phyloP scores from a whole-genome alignment of 2,797 vertebrate genomes.

The Synanceia verrucosa region DNA sequence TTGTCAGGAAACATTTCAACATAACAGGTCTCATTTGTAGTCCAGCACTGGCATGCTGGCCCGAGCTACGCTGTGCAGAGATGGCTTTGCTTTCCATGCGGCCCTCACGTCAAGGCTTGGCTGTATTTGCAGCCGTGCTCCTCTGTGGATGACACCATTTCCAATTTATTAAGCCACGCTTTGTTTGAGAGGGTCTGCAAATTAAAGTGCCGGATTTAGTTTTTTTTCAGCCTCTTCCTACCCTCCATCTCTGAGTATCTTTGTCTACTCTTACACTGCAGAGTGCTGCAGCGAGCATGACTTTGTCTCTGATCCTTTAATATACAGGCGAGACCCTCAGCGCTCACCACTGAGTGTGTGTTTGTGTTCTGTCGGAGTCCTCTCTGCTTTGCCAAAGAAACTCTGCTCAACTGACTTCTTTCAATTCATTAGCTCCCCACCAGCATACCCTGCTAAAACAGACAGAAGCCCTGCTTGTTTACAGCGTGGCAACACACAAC shows the following conservation, averaged over 20 bases:
- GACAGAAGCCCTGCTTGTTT: constrained; percentile 32
- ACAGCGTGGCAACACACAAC: constrained; percentile 38
- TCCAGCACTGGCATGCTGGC: constrained; percentile 26
- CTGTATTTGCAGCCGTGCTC: constrained; percentile 51
- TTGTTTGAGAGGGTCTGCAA: constrained; percentile 71
- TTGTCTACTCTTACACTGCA: constrained; percentile 30
- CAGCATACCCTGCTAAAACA: constrained; percentile 32
- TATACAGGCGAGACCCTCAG: constrained; percentile 58
- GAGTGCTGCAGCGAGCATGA: constrained; percentile 64
- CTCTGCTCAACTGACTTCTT: constrained; percentile 45
- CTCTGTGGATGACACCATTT: constrained; percentile 74
- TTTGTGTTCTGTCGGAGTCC: constrained; percentile 25
- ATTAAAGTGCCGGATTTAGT: constrained; percentile 65
- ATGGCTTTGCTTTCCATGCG: constrained; percentile 30
- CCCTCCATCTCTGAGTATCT: constrained; percentile 27
- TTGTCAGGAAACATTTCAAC: constrained; percentile 30
- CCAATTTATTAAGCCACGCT: constrained; percentile 76
- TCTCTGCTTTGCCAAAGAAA: constrained; percentile 41
- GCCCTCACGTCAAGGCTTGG: constrained; percentile 30
- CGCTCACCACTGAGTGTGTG: constrained; percentile 20
- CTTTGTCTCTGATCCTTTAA: constrained; percentile 69
- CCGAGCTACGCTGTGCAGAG: background rate
- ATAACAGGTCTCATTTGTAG: constrained; percentile 60
- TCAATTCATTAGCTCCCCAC: constrained; percentile 61
- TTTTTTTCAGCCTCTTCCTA: constrained; percentile 17